Percentiles rank a stretch among this genome's conserved stretches.
Conservation (phyloP, 2,888 invertebrate species). For the Campaea margaritaria region DNA sequence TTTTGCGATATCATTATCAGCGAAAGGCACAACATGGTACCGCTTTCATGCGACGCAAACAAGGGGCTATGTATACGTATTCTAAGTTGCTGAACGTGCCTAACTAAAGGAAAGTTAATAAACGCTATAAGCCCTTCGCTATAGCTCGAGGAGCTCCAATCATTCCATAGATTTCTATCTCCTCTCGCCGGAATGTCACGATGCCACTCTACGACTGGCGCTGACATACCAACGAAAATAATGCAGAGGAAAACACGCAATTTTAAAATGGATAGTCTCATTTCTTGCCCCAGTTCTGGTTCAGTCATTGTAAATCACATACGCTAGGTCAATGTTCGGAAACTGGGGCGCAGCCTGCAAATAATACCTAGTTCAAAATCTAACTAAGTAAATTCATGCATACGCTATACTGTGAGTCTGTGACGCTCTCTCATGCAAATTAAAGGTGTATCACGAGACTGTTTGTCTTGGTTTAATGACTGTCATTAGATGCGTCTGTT, state of each 20-base stretch:
- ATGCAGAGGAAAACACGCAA: conserved; percentile 32
- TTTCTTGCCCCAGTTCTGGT: conserved; percentile 54
- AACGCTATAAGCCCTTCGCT: conserved; percentile 4
- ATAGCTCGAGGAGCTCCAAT: conserved; percentile 2
- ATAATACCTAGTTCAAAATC: conserved; percentile 19
- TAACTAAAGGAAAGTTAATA: neutral
- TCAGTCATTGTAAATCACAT: conserved; percentile 48
- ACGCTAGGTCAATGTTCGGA: conserved; percentile 63
- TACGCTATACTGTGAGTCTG: conserved; percentile 10
- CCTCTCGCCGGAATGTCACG: neutral
- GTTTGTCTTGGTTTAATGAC: conserved; percentile 18
- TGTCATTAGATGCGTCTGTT: conserved; percentile 7
- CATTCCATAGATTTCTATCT: neutral
- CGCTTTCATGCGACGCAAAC: conserved; percentile 24
- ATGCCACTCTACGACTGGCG: neutral
- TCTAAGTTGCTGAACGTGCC: neutral
- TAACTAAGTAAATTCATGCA: conserved; percentile 25
- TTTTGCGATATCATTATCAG: conserved; percentile 29
- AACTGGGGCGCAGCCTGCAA: conserved; percentile 56
- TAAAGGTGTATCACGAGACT: conserved; percentile 24
- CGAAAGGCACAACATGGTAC: conserved; percentile 41
- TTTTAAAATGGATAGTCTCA: conserved; percentile 45
- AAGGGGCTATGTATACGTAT: neutral
- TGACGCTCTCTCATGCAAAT: conserved; percentile 21
- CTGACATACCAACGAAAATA: conserved; percentile 22